A percentile compares a stretch with the other conserved stretches of the same genome.
Evolutionary conservation across 2,797 vertebrate genomes (phyloP).

Genomic region (Thaleichthys pacificus): DNA sequence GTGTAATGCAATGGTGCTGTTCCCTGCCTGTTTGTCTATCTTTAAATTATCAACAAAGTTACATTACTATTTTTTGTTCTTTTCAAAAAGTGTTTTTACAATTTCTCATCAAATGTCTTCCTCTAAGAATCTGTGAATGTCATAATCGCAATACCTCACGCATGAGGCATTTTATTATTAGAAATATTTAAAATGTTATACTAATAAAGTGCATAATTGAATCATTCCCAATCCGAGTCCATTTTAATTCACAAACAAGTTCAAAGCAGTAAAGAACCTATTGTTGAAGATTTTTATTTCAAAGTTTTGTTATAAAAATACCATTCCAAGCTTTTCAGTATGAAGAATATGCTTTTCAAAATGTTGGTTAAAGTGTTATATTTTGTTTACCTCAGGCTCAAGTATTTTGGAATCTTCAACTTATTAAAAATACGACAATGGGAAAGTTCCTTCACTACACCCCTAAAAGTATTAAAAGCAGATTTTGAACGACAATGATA

Average conservation of each 20-base stretch:
- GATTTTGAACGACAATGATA: constrained; percentile 38
- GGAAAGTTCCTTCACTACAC: constrained; percentile 28
- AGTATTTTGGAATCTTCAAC: constrained; percentile 38
- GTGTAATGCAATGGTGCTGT: not conserved
- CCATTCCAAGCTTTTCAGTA: constrained; percentile 37
- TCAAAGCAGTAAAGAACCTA: constrained; percentile 2
- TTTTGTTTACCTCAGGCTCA: constrained; percentile 34
- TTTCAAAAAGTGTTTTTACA: constrained; percentile 13
- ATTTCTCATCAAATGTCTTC: not conserved
- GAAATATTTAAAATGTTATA: constrained; percentile 26
- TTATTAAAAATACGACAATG: constrained; percentile 37
- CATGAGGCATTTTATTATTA: constrained; percentile 18
- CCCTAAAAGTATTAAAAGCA: constrained; percentile 34
- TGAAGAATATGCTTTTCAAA: constrained; percentile 51
- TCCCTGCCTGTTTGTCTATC: not conserved
- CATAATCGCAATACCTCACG: constrained; percentile 21
- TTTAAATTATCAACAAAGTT: not conserved
- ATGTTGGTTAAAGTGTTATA: constrained; percentile 22
- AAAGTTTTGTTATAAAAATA: constrained; percentile 69
- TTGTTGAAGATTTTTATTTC: constrained; percentile 72
- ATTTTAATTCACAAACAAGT: not conserved
- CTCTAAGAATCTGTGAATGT: not conserved
- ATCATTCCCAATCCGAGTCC: constrained; percentile 35
- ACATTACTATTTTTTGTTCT: constrained; percentile 32
- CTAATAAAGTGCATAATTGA: constrained; percentile 36